Evolutionary conservation across 1,140 invertebrate species (phyloP), one percentile per base, ranked within the genome.

Genomic region (Orius laevigatus): DNA sequence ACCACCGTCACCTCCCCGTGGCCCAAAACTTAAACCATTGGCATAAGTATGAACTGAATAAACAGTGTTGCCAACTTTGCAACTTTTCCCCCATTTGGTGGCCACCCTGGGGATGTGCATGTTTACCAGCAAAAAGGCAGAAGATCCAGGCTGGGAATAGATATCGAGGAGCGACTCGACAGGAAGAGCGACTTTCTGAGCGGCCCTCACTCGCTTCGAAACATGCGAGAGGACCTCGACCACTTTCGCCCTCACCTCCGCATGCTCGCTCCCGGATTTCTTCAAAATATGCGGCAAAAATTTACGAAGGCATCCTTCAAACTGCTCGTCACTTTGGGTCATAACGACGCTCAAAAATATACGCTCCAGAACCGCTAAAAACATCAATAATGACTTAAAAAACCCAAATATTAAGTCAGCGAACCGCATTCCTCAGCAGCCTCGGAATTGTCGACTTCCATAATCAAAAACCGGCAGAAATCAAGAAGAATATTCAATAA

Each of bases 201-300:
- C 69, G 55, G 81, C 86, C 62, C 90, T 91, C 14, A 93, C 68
- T 48, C 89, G 68, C 60, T 86, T 86, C 62, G 91, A 94, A 18
- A 95, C 80, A 63, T 95, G 91, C 46, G 90, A 79, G 15, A 94
- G 63, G n/a, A 94, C 66, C 63, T 94, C 89, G 79, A 94, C 87
- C 6, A 94, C 83, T 74, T 87, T 88, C 59, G 81, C 82, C 36
- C 82, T 68, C 10, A 93, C 86, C 56, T 76, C 75, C 66, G 91
- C 87, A 64, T 89, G 74, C 12, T 76, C 73, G 34, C 86, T 91
- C 39, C 84, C 43, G 81, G 14, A 94, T n/a, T 66, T 92, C 93
- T 1, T 92, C 66, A 46, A 94, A 71, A 46, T 92, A 81, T n/a
- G 89, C 87, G 25, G 75, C 39, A 94, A 63, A 65, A 93, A 93